Percentiles rank a stretch among this genome's conserved stretches.
phyloP scores from a whole-genome alignment of 2,797 vertebrate genomes.

The Enteromius treurensis region DNA sequence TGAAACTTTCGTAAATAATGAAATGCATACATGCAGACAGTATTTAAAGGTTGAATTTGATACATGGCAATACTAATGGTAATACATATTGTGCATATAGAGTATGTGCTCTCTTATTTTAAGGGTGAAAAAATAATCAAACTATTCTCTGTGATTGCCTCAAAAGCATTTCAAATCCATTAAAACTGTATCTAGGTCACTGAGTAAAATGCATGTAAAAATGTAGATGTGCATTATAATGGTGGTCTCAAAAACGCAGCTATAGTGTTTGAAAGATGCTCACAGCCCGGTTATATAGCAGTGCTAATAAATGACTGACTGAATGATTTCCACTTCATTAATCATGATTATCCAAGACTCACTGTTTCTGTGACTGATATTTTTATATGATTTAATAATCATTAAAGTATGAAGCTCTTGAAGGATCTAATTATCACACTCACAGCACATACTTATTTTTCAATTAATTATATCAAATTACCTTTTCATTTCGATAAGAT shows the following conservation, averaged over 20 bases:
- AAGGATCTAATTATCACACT: slow-evolving; percentile 35
- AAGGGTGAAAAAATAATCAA: neutral
- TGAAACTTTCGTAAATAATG: neutral
- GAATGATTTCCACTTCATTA: slow-evolving; percentile 29
- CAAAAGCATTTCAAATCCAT: neutral
- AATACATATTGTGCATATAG: too few species aligned
- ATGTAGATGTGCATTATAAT: neutral
- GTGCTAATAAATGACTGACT: slow-evolving; percentile 24
- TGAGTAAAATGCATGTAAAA: neutral
- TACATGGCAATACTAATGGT: too few species aligned
- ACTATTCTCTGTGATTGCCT: neutral
- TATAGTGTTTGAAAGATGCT: neutral
- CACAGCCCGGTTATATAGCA: neutral
- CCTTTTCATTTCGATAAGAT: slow-evolving; percentile 24
- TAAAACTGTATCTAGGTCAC: neutral
- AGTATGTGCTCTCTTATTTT: neutral
- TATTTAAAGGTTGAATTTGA: neutral
- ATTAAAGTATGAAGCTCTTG: slow-evolving; percentile 36
- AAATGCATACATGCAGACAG: neutral
- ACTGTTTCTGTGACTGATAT: slow-evolving; percentile 32
- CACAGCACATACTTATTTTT: slow-evolving; percentile 30
- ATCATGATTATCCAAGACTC: slow-evolving; percentile 31
- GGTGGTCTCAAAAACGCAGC: neutral
- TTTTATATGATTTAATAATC: slow-evolving; percentile 38
- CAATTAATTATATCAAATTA: slow-evolving; percentile 35